phyloP scores from a whole-genome alignment of 2,888 invertebrate genomes.

The Apeira syringaria region DNA sequence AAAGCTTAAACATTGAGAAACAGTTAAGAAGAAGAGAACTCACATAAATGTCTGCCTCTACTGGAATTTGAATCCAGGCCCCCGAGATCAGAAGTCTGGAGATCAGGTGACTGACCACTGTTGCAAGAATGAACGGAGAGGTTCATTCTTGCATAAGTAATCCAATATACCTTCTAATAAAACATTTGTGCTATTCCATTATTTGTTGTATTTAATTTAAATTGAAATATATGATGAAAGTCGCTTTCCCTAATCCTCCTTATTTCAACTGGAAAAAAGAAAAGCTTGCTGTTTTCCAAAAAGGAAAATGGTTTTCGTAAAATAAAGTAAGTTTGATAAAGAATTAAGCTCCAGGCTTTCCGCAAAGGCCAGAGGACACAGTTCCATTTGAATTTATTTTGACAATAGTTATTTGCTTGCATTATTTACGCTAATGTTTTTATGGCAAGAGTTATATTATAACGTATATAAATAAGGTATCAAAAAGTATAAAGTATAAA shows the following conservation, averaged over 20 bases:
- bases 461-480: too few species aligned
- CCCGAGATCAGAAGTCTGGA: too few species aligned
- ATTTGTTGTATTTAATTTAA: constrained; percentile 7
- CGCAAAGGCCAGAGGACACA: constrained; percentile 38
- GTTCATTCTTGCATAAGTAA: too few species aligned
- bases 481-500: too few species aligned
- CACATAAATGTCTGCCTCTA: too few species aligned
- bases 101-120: too few species aligned
- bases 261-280: constrained; percentile 25
- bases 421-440: constrained; percentile 33
- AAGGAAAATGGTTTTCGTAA: constrained; percentile 27
- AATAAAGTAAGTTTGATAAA: constrained; percentile 54
- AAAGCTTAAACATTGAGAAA: too few species aligned
- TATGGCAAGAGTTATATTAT: too few species aligned
- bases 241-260: constrained; percentile 33
- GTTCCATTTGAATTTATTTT: constrained; percentile 56
- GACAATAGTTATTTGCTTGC: constrained; percentile 45
- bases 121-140: too few species aligned
- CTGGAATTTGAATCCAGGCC: too few species aligned
- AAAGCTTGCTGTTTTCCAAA: constrained; percentile 37
- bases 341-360: constrained; percentile 54
- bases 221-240: constrained; percentile 14
- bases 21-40: too few species aligned
- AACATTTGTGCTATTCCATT: background rate
- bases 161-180: too few species aligned